phyloP scores from a whole-genome alignment of 2,797 vertebrate genomes.

The Salarias fasciatus region DNA sequence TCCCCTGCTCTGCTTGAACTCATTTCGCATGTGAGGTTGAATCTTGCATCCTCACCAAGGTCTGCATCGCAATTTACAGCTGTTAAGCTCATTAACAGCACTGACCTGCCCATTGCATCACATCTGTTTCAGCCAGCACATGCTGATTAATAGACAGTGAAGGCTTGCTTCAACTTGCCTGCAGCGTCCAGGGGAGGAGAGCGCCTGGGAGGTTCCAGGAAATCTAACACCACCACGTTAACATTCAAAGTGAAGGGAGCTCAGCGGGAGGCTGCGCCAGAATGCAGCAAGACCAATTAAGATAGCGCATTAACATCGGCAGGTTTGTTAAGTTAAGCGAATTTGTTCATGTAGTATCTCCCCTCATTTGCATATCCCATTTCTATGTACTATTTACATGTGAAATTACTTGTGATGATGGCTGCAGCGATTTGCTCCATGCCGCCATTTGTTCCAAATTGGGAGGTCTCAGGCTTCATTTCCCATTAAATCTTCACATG shows the following conservation, averaged over 20 bases:
- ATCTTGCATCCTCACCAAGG: slow-evolving; percentile 22
- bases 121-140: slow-evolving; percentile 38
- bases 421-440: slow-evolving; percentile 16
- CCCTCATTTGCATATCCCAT: slow-evolving; percentile 39
- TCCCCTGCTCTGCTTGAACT: slow-evolving; percentile 13
- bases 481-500: slow-evolving; percentile 24
- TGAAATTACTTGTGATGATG: slow-evolving; percentile 34
- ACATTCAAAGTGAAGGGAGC: slow-evolving; percentile 48
- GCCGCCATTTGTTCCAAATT: slow-evolving; percentile 34
- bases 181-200: slow-evolving; percentile 23
- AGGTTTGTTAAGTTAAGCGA: slow-evolving; percentile 25
- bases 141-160: slow-evolving; percentile 55
- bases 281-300: slow-evolving; percentile 41
- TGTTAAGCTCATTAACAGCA: slow-evolving; percentile 54
- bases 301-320: slow-evolving; percentile 28
- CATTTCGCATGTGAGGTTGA: slow-evolving; percentile 9
- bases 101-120: slow-evolving; percentile 53
- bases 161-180: slow-evolving; percentile 34
- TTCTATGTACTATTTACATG: slow-evolving; percentile 30
- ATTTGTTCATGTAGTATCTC: slow-evolving; percentile 19
- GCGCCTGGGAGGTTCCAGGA: slow-evolving; percentile 24
- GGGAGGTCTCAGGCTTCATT: slow-evolving; percentile 29
- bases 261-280: slow-evolving; percentile 19
- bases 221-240: slow-evolving; percentile 48
- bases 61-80: slow-evolving; percentile 45